Conservation (phyloP, 1,140 invertebrate species). For the Aethina tumida region DNA sequence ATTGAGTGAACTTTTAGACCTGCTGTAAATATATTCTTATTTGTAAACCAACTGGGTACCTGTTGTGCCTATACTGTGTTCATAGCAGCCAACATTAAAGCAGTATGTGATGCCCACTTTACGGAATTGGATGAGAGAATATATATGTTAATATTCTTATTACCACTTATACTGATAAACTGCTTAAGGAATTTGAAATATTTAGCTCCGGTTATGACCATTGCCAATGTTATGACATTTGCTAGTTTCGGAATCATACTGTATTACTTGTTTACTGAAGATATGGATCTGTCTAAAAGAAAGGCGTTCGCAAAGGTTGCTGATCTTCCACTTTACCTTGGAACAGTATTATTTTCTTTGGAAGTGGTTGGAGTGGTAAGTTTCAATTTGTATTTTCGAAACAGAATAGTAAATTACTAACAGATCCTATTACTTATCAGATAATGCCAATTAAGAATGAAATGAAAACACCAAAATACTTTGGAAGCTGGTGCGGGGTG, state of each 20-base stretch:
- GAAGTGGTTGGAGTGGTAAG: conserved; percentile 60
- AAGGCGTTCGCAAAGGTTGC: conserved; percentile 39
- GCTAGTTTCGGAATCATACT: conserved; percentile 57
- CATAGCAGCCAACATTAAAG: conserved; percentile 60
- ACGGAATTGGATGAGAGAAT: conserved; percentile 40
- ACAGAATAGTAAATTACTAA: no score
- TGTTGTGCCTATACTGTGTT: conserved; percentile 86
- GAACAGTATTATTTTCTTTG: conserved; percentile 78
- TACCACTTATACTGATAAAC: conserved; percentile 61
- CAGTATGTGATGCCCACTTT: conserved; percentile 41
- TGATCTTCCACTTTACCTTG: conserved; percentile 60
- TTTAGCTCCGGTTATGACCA: conserved; percentile 60
- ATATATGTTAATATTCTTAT: conserved; percentile 54
- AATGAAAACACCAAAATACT: conserved; percentile 66
- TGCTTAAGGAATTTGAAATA: conserved; percentile 62
- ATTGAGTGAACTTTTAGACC: no score
- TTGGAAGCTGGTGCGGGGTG: conserved; percentile 60
- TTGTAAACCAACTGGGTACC: conserved; percentile 78
- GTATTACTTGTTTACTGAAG: conserved; percentile 52
- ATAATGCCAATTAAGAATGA: conserved; percentile 79
- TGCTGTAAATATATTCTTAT: conserved; percentile 55
- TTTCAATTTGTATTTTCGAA: conserved; percentile 7
- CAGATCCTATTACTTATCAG: conserved; percentile 38
- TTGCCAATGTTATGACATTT: conserved; percentile 59
- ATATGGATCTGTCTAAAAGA: conserved; percentile 41